These are phyloP conservation scores for Eunapius fragilis DNA, from an alignment of 37 sponge, comb jelly and placozoan species.

Conservation along the genomic window DNA sequence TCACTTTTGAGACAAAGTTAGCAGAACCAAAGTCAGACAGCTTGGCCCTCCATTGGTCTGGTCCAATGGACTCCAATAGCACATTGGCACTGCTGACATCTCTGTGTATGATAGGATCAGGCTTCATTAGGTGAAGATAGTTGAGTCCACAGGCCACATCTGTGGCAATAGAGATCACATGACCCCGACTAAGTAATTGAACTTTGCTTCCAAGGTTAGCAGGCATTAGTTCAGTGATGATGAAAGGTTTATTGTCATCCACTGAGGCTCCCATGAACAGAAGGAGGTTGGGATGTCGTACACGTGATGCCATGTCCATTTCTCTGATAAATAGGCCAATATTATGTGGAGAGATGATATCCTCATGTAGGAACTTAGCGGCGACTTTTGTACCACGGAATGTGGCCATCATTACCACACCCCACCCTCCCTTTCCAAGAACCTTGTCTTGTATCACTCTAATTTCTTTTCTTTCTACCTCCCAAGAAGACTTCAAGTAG, in stretches of 20 bases:
- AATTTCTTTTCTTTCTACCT: too few relatives aligned
- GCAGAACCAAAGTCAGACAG: too few relatives aligned
- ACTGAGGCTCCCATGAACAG: slow-evolving; percentile 53
- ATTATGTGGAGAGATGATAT: too few relatives aligned
- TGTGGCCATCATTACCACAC: too few relatives aligned
- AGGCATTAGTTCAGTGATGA: slow-evolving; percentile 64
- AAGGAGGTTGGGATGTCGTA: slow-evolving; percentile 58
- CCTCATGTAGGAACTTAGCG: too few relatives aligned
- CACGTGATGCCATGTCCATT: too few relatives aligned
- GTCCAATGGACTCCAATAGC: not conserved
- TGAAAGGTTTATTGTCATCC: slow-evolving; percentile 7
- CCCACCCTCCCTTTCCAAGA: too few relatives aligned
- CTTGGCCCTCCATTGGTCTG: too few relatives aligned
- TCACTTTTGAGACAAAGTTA: not conserved
- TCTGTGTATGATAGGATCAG: slow-evolving; percentile 64
- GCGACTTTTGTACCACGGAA: too few relatives aligned
- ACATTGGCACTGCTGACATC: slow-evolving; percentile 59
- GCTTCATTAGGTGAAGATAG: slow-evolving; percentile 50
- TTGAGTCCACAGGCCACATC: slow-evolving; percentile 52
- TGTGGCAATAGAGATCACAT: slow-evolving; percentile 4
- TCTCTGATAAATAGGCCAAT: too few relatives aligned
- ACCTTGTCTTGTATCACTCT: too few relatives aligned
- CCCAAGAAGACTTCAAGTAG: too few relatives aligned
- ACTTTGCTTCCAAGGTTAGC: slow-evolving; percentile 33
- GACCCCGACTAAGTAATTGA: not conserved